Evolutionary conservation across 2,888 invertebrate genomes (phyloP).

Genomic region (Ophonus ardosiacus): DNA sequence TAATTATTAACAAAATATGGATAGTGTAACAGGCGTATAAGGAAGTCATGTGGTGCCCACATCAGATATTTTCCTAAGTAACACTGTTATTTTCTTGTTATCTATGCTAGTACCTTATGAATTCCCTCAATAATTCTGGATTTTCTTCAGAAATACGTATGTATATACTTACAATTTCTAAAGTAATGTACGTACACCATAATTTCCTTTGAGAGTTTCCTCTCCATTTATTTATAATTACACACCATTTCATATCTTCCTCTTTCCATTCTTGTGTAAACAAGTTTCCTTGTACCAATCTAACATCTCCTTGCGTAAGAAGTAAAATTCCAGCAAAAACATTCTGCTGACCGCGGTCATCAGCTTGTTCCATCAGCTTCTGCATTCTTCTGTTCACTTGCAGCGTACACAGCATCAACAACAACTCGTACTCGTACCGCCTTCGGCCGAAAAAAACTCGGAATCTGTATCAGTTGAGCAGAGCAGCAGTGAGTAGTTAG

Average conservation of each 20-base stretch:
- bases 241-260: neutral
- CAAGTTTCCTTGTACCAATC: neutral
- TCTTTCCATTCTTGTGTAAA: neutral
- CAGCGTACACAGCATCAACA: constrained; percentile 3
- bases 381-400: constrained; percentile 14
- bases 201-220: too few relatives aligned
- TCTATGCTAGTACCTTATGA: too few relatives aligned
- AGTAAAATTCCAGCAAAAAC: constrained; percentile 25
- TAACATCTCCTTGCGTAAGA: neutral
- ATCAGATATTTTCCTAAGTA: too few relatives aligned
- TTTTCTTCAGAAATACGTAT: too few relatives aligned
- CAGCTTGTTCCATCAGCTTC: constrained; percentile 19
- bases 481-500: constrained; percentile 13
- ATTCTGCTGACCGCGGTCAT: constrained; percentile 16
- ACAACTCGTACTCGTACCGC: constrained; percentile 16
- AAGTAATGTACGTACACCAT: too few relatives aligned
- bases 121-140: too few relatives aligned
- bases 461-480: constrained; percentile 30
- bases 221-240: neutral
- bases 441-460: constrained; percentile 9
- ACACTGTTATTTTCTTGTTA: too few relatives aligned
- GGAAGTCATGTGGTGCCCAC: too few relatives aligned
- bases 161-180: too few relatives aligned
- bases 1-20: too few relatives aligned
- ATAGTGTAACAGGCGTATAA: too few relatives aligned